Base-by-base conservation (phyloP, 2,113 vertebrate genomes). In the human region DNA sequence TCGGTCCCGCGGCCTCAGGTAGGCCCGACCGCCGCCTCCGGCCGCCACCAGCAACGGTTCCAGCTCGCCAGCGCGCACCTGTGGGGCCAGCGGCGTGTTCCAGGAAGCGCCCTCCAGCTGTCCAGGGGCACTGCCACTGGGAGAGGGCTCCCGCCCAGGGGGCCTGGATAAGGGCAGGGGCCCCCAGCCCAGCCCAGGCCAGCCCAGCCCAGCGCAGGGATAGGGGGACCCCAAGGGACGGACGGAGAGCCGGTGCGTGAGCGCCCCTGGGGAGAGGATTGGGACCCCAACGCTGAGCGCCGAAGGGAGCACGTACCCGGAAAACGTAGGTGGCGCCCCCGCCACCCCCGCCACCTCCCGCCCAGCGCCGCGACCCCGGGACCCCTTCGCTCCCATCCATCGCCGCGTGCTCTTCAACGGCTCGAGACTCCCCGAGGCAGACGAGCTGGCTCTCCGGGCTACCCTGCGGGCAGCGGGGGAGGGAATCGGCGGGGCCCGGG, bases 11-110 rank as follows among this genome's bases (percentile, higher is more conserved):
- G 99, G 98, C 97, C 99, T 99, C 98, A 99, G 92, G 98, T 99
- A 99, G 57, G 99, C 99, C 80, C 99, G 99, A 73, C 99, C 99
- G 97, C 99, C 99, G 82, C 99, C 99, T 35, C 99, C 99, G 76
- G 99, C 99, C 22, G 99, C 99, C 90, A 99, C 99, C 98, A 99
- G 98, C 98, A 99, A 98, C 61, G 99, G 99, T 98, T 99, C 98
- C 89, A 98, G 98, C 97, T 98, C 98, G 2, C 98, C 98, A 6
- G 98, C 98, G 84, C 99, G 99, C 99, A 98, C 98, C 99, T 99
- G 97, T 48, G 45, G 81, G 8, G 61, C 20, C n/a, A 40, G 59
- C 43, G 30, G 78, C 27, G 11, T 59, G 9, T 8, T 88, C 68
- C 82, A 50, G 72, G 70, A 16, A 2, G 45, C 48, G 22, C 45